Conservation (phyloP, 2,113 vertebrate species). For the Corythornis cristatus region DNA sequence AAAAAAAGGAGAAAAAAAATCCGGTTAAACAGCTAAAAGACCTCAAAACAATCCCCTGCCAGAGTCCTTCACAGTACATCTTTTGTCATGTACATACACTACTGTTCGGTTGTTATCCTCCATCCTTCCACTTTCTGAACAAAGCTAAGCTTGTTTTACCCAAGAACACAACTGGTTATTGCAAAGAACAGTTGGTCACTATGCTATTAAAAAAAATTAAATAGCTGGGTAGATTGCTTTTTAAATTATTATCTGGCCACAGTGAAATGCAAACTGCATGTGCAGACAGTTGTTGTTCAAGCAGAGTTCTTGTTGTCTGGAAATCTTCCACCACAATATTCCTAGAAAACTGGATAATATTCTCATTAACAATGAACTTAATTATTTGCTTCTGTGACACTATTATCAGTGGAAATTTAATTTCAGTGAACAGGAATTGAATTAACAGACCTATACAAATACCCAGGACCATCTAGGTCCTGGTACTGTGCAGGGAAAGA, state of each 20-base stretch:
- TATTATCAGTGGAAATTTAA: not conserved
- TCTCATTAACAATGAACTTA: not conserved
- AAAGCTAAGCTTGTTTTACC: conserved; percentile 19
- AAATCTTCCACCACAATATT: not conserved
- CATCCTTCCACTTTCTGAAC: not conserved
- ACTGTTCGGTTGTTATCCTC: not conserved
- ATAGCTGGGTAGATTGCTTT: not conserved
- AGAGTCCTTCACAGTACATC: not conserved
- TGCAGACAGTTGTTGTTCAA: not conserved
- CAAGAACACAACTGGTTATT: not conserved
- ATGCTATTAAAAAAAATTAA: not conserved
- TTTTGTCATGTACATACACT: not conserved
- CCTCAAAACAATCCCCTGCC: not conserved
- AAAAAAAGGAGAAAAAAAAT: not conserved
- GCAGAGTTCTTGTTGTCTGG: not conserved
- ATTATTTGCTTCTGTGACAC: not conserved
- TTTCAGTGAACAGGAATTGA: not conserved
- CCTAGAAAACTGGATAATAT: not conserved
- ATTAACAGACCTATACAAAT: not conserved
- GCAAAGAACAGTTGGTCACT: not conserved
- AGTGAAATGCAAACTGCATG: not conserved
- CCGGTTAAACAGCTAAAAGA: not conserved
- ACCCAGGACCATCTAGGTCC: not conserved
- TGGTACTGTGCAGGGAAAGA: not conserved
- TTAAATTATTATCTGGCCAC: not conserved